Conservation (phyloP, 2,888 invertebrate species). For the Empis stercorea region DNA sequence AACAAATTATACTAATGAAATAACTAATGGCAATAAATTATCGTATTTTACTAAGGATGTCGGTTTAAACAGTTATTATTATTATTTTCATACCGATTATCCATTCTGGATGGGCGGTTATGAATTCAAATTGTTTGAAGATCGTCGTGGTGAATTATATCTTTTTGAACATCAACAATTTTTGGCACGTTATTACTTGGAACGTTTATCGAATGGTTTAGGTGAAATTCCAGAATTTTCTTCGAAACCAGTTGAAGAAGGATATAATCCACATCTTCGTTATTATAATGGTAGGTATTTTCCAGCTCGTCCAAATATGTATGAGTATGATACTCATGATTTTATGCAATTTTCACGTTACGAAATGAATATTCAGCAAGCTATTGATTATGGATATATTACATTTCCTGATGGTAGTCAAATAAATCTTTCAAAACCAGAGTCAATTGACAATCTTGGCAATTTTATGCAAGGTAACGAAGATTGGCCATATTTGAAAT, state of each 20-base stretch:
- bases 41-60: constrained; percentile 60
- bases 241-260: constrained; percentile 37
- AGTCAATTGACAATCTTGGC: constrained; percentile 51
- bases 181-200: constrained; percentile 54
- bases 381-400: constrained; percentile 39
- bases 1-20: constrained; percentile 45
- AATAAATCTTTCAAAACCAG: constrained; percentile 45
- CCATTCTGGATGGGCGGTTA: constrained; percentile 51
- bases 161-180: constrained; percentile 54
- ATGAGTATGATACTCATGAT: constrained; percentile 21
- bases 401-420: constrained; percentile 39
- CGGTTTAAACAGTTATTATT: constrained; percentile 53
- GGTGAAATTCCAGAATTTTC: constrained; percentile 47
- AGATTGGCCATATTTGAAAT: constrained; percentile 45
- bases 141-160: constrained; percentile 51
- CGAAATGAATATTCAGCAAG: constrained; percentile 39
- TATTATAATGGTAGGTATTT: constrained; percentile 48
- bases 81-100: constrained; percentile 46
- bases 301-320: constrained; percentile 42
- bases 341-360: constrained; percentile 21
- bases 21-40: constrained; percentile 44
- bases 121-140: constrained; percentile 38
- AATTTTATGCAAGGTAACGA: constrained; percentile 51
- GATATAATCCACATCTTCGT: constrained; percentile 47
- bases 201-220: constrained; percentile 51